These are phyloP conservation scores for Iphiclides podalirius DNA, from an alignment of 2,888 invertebrate species.

Conservation along the genomic window DNA sequence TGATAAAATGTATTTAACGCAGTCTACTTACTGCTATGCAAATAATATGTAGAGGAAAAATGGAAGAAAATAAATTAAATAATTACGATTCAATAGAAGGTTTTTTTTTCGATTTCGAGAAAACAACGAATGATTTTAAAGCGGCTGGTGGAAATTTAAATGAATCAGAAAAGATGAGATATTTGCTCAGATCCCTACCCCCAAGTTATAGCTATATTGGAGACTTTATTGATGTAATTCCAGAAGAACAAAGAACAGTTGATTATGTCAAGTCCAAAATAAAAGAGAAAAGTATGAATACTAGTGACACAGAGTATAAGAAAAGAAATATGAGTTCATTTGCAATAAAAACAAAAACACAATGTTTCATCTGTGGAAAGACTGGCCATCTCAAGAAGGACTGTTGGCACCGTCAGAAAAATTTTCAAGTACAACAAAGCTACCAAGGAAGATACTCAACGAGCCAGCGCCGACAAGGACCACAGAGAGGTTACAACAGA, in stretches of 20 bases:
- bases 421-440: slow-evolving; percentile 26
- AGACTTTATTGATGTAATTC: slow-evolving; percentile 35
- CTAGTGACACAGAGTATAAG: slow-evolving; percentile 19
- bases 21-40: slow-evolving; percentile 35
- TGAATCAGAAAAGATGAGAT: slow-evolving; percentile 35
- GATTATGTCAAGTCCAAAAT: slow-evolving; percentile 32
- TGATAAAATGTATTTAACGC: no score
- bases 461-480: slow-evolving; percentile 19
- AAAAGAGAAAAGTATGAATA: slow-evolving; percentile 32
- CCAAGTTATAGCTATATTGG: slow-evolving; percentile 35
- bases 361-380: slow-evolving; percentile 34
- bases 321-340: slow-evolving; percentile 31
- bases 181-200: slow-evolving; percentile 33
- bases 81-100: slow-evolving; percentile 32
- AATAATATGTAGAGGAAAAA: slow-evolving; percentile 34
- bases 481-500: slow-evolving; percentile 14
- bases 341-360: slow-evolving; percentile 21
- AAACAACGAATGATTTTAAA: slow-evolving; percentile 33
- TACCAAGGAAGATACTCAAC: no score
- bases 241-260: slow-evolving; percentile 34
- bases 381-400: slow-evolving; percentile 31
- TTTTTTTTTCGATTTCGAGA: slow-evolving; percentile 35
- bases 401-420: slow-evolving; percentile 25
- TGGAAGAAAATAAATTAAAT: slow-evolving; percentile 33
- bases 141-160: slow-evolving; percentile 27